Evolutionary conservation across 2,797 vertebrate species (phyloP), one percentile per base, ranked within the genome.

Genomic region (Amniataba percoides): DNA sequence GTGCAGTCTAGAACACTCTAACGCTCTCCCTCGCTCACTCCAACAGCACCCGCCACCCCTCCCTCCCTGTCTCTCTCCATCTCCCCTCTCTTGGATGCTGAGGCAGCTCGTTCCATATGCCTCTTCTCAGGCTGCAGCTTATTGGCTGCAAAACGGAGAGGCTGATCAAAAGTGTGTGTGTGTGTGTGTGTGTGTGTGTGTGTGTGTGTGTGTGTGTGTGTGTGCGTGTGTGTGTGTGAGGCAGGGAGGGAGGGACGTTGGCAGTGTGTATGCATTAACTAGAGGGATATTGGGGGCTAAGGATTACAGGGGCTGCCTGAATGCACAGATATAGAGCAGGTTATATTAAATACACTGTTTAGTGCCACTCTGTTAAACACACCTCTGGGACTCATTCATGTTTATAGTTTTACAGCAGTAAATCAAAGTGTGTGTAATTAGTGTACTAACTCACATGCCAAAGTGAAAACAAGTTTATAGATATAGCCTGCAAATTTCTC

Each of bases 41-140:
- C 14, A 42, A 46, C 14, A 57, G 73, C 73, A 61, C 61, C 71
- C 73, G 9, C 52, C 48, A 63, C 75, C 68, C 51, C 63, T 42
- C 72, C 19, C 68, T 40, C 64, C 40, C 71, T 46, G 39, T 16
- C 60, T 40, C 74, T 39, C 71, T 18, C 58, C 68, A 64, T 77
- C 83, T 72, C 75, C 56, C 34, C 83, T 75, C 80, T 77, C 83
- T 80, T 64, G 78, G 87, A 87, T 88, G 91, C 96, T 93, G 96
- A 81, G 77, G 87, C 93, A 91, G 94, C 93, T 91, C 11, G 36
- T 76, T 94, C 90, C 82, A 74, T 89, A 81, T 82, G 79, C 84
- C 68, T 86, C 42, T 64, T 49, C 78, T 83, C 78, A 66, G 80
- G 77, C 74, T 66, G 85, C 86, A 85, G 70, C 73, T 86, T 71